Base-by-base conservation (phyloP, 2,113 vertebrate genomes). In the Progne subis region DNA sequence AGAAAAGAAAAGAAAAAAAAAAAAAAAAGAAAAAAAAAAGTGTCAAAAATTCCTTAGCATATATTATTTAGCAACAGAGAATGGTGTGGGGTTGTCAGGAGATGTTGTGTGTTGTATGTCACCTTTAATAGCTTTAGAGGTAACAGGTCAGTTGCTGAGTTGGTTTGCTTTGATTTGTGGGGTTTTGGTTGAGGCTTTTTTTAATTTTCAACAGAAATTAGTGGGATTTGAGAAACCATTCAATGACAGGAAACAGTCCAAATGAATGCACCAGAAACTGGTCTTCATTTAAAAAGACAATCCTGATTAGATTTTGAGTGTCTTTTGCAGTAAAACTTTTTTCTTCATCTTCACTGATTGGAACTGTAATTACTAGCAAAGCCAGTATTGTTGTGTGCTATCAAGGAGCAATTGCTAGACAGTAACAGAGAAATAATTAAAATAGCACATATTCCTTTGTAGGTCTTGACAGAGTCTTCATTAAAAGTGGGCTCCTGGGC, bases 21-120 rank as follows among this genome's bases (percentile, higher is more conserved):
- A 37, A 37, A 10, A 37, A 37, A 37, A 37, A 37, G 9, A 37
- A 37, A 10, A 37, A 37, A 37, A 37, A 37, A 37, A 46, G 6
- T 34, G 25, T 79, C 37, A 53, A 67, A 87, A 44, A 75, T 69
- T 16, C 2, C 3, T 1, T 49, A 59, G 25, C 20, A 90, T 41
- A 64, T 81, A 44, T 12, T 59, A n/a, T 78, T 90, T 57, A 91
- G 37, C 34, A 87, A 60, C 13, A 86, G 21, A 63, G 68, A 74
- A 47, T 63, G 7, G 10, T 71, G 28, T 72, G 55, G 8, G 5
- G 4, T 3, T 92, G 43, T 71, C 52, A 85, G 78, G 41, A 72
- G 49, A 23, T 60, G 5, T 6, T 0, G 0, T 52, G 11, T 52
- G 14, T 67, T 64, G 2, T 57, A 41, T 37, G 2, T 50, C 28